Conservation (phyloP, 2,113 vertebrate genomes). For the Arizona elegans region DNA sequence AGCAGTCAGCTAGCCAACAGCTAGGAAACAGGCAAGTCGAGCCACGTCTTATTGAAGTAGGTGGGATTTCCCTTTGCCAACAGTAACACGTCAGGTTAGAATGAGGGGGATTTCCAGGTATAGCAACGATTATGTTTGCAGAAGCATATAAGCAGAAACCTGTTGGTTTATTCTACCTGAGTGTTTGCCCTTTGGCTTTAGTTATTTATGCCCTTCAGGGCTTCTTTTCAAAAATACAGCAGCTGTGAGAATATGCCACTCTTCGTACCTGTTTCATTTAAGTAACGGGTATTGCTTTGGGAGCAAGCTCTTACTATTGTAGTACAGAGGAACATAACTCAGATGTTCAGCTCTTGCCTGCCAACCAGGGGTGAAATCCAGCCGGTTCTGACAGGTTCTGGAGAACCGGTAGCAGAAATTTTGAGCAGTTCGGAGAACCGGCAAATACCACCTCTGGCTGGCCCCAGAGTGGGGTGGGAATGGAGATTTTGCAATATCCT, state of each 20-base stretch:
- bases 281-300: neutral
- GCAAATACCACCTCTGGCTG: no score
- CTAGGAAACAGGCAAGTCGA: neutral
- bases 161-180: neutral
- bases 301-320: neutral
- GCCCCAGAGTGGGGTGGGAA: no score
- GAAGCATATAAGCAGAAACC: neutral
- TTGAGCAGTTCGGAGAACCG: no score
- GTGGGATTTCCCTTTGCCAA: neutral
- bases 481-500: no score
- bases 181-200: neutral
- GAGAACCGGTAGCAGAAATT: no score
- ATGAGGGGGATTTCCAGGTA: neutral
- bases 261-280: neutral
- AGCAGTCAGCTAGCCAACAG: neutral
- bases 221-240: neutral
- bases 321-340: neutral
- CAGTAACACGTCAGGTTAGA: neutral
- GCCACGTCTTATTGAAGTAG: neutral
- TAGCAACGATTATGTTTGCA: neutral
- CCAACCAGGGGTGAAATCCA: neutral
- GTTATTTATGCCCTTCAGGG: neutral
- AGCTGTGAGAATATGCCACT: neutral
- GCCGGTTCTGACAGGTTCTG: no score
- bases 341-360: neutral